Evolutionary conservation across 2,797 vertebrate genomes (phyloP).

Genomic region (Pantherophis vulpinus): DNA sequence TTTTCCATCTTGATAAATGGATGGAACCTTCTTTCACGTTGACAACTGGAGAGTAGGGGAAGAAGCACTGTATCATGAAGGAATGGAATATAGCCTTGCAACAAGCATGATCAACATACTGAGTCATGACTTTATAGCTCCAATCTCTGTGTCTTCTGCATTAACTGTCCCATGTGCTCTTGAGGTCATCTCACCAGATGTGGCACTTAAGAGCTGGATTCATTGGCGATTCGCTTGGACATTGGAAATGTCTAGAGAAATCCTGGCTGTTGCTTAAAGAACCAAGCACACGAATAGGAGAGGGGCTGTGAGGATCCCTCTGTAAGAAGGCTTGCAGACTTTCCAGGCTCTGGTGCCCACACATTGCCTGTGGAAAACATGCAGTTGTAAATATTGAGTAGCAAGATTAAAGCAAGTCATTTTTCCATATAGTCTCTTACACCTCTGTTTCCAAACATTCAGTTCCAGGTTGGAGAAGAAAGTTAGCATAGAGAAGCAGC

Average conservation of each 20-base stretch:
- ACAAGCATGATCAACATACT: not conserved
- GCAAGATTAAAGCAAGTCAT: not conserved
- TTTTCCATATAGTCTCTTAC: not conserved
- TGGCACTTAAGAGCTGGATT: constrained; percentile 66
- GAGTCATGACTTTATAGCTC: not conserved
- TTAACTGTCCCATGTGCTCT: not conserved
- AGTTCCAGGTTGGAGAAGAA: not conserved
- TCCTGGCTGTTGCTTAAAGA: constrained; percentile 66
- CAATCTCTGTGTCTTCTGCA: constrained; percentile 6
- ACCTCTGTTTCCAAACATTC: not conserved
- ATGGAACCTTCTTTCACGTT: not conserved
- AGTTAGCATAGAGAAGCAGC: not conserved
- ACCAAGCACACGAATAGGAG: constrained; percentile 66
- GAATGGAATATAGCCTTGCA: not conserved
- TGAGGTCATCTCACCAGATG: constrained; percentile 63
- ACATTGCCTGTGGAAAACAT: constrained; percentile 65
- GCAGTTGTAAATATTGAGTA: not conserved
- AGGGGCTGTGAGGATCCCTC: constrained; percentile 61
- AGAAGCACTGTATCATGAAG: not conserved
- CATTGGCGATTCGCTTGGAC: constrained; percentile 59
- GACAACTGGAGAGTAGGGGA: not conserved
- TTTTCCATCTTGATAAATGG: constrained; percentile 9
- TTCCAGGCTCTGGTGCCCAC: constrained; percentile 47
- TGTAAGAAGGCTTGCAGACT: constrained; percentile 38
- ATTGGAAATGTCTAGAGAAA: constrained; percentile 68